These are phyloP conservation scores for Sebastes miniatus DNA, from an alignment of 2,797 vertebrate species.

Conservation along the genomic window DNA sequence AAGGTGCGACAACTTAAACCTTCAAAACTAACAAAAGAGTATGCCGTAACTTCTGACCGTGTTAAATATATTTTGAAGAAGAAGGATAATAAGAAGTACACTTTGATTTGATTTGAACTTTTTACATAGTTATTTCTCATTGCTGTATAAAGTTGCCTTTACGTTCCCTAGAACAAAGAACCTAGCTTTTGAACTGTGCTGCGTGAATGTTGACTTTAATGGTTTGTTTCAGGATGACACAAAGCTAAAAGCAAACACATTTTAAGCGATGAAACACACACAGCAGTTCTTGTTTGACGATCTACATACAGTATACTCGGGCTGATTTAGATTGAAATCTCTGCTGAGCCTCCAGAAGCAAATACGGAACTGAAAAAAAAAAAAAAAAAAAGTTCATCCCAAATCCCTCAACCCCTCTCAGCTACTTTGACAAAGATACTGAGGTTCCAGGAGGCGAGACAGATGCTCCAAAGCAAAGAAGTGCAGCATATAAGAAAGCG, in stretches of 20 bases:
- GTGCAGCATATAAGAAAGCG: conserved; percentile 68
- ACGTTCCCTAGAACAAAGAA: neutral
- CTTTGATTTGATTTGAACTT: neutral
- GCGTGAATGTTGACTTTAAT: conserved; percentile 2
- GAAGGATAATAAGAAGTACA: neutral
- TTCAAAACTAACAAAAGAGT: neutral
- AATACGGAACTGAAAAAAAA: conserved; percentile 29
- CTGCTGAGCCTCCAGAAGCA: conserved; percentile 53
- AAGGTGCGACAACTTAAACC: neutral
- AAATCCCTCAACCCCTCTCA: conserved; percentile 67
- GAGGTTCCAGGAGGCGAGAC: conserved; percentile 65
- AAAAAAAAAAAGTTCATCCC: conserved; percentile 44
- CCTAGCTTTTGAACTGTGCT: neutral
- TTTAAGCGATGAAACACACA: conserved; percentile 20
- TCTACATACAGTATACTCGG: conserved; percentile 20
- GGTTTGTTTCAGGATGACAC: conserved; percentile 2
- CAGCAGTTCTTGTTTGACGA: conserved; percentile 35
- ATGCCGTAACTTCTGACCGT: neutral
- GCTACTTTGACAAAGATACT: conserved; percentile 70
- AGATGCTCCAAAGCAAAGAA: conserved; percentile 68
- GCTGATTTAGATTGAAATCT: conserved; percentile 59
- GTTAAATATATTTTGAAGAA: neutral
- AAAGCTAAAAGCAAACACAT: conserved; percentile 24
- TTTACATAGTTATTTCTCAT: neutral
- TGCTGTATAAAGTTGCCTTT: neutral